phyloP scores from a whole-genome alignment of 2,113 vertebrate genomes.

The Bostrychus sinensis region DNA sequence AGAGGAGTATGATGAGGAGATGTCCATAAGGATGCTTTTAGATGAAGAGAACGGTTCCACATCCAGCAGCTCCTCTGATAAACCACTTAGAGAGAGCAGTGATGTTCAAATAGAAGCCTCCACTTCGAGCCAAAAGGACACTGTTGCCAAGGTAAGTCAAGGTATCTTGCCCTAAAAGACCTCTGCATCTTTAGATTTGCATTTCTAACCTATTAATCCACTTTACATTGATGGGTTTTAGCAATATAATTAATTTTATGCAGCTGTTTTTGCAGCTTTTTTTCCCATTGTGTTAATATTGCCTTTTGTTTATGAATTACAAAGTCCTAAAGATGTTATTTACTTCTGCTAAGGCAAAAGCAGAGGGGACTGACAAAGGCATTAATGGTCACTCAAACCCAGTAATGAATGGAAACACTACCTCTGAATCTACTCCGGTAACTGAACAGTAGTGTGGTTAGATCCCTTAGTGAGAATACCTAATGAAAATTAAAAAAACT shows the following conservation, averaged over 20 bases:
- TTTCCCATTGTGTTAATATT: background rate
- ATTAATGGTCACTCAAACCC: conserved; percentile 27
- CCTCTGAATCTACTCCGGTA: conserved; percentile 34
- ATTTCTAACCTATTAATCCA: background rate
- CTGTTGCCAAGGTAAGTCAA: conserved; percentile 56
- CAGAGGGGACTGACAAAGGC: conserved; percentile 8
- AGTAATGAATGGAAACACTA: conserved; percentile 46
- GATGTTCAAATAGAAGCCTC: conserved; percentile 26
- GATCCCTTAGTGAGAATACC: conserved; percentile 19
- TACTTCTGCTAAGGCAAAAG: conserved; percentile 38
- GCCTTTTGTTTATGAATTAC: background rate
- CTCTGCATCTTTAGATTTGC: background rate
- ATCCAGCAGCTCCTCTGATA: conserved; percentile 62
- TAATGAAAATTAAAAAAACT: background rate
- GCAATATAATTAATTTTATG: background rate
- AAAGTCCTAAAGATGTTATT: conserved; percentile 13
- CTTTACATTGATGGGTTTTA: no score
- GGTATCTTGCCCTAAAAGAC: background rate
- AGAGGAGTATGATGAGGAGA: conserved; percentile 91
- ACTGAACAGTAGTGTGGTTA: conserved; percentile 1
- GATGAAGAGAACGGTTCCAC: conserved; percentile 66
- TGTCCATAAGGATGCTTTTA: conserved; percentile 60
- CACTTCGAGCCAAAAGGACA: conserved; percentile 30
- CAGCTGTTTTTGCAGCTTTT: background rate
- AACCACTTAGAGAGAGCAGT: conserved; percentile 29